phyloP scores from a whole-genome alignment of 2,888 invertebrate genomes.

The Spodoptera exigua region DNA sequence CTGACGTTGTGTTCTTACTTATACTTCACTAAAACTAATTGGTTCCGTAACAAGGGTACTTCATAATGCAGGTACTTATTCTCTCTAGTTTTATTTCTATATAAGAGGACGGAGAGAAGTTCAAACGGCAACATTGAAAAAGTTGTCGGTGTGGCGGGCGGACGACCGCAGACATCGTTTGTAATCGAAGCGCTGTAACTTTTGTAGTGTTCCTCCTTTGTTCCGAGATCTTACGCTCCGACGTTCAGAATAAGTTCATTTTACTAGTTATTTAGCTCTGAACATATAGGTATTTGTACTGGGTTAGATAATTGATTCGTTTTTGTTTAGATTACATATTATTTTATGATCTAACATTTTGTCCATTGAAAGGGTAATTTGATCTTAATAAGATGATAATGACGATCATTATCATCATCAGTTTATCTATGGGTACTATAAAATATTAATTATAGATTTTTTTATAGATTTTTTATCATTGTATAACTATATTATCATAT shows the following conservation, averaged over 20 bases:
- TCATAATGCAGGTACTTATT: conserved; percentile 27
- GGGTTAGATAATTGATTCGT: neutral
- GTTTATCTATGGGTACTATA: too few species aligned
- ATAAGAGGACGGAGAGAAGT: conserved; percentile 24
- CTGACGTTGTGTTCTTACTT: conserved; percentile 7
- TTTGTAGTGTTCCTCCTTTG: conserved; percentile 41
- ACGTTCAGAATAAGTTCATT: conserved; percentile 14
- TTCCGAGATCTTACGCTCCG: conserved; percentile 18
- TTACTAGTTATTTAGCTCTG: conserved; percentile 3
- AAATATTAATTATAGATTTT: too few species aligned
- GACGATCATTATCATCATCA: too few species aligned
- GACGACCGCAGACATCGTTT: conserved; percentile 25
- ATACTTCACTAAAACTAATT: conserved; percentile 29
- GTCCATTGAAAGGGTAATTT: too few species aligned
- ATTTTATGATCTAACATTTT: too few species aligned
- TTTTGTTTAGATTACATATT: too few species aligned
- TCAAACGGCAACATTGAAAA: conserved; percentile 40
- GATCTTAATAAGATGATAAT: too few species aligned
- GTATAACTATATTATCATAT: too few species aligned
- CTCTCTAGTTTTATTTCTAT: conserved; percentile 35
- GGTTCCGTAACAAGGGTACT: conserved; percentile 25
- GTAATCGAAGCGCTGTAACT: conserved; percentile 36
- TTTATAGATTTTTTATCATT: too few species aligned
- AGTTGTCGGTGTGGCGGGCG: conserved; percentile 28
- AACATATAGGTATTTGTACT: neutral